These are phyloP conservation scores for Neodiprion lecontei DNA, from an alignment of 1,140 invertebrate genomes.

Conservation along the genomic window DNA sequence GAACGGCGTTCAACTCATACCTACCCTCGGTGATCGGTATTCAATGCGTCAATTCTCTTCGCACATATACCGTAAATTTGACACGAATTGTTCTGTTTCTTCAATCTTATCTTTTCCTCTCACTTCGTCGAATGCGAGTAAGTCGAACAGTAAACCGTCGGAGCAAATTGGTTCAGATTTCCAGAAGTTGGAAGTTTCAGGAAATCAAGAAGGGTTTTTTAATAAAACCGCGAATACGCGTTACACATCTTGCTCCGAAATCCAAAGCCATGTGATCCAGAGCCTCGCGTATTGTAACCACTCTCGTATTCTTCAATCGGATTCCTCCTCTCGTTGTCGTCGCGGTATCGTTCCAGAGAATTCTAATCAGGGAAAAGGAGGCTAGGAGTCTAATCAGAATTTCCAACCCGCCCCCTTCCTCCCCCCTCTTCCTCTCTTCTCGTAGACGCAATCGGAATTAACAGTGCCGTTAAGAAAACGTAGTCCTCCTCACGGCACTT, in stretches of 20 bases:
- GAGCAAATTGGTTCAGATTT: too few species aligned
- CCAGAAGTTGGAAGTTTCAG: background rate
- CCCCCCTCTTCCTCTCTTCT: too few species aligned
- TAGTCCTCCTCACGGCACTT: background rate
- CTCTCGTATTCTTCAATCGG: background rate
- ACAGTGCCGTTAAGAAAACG: background rate
- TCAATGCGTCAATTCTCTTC: background rate
- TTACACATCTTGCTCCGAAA: background rate
- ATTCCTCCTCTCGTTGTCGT: background rate
- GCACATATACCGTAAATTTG: background rate
- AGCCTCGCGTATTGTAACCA: background rate
- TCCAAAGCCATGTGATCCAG: background rate
- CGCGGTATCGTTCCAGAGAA: background rate
- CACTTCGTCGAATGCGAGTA: too few species aligned
- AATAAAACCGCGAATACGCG: background rate
- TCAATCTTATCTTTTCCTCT: too few species aligned
- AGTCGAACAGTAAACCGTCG: too few species aligned
- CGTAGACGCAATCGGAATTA: background rate
- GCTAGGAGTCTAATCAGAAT: background rate
- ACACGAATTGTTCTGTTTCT: background rate
- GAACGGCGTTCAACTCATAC: too few species aligned
- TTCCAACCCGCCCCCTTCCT: background rate
- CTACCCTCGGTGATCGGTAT: background rate
- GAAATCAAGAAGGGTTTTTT: background rate
- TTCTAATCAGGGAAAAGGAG: conserved; percentile 7